These are phyloP conservation scores for Epinephelus coioides DNA, from an alignment of 2,797 vertebrate genomes.

Conservation along the genomic window DNA sequence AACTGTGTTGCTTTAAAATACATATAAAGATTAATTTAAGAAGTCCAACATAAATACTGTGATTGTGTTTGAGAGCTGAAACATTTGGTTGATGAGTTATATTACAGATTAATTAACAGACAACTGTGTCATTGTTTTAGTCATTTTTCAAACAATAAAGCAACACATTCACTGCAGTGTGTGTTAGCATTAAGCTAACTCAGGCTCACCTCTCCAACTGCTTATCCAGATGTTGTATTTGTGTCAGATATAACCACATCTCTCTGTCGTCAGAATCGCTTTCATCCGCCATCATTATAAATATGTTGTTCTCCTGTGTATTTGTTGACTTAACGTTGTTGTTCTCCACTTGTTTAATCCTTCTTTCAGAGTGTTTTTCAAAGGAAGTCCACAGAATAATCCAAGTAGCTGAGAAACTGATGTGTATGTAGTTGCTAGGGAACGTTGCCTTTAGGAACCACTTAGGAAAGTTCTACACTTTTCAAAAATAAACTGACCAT, in stretches of 20 bases:
- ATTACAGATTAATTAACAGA: too few relatives aligned
- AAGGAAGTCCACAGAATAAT: neutral
- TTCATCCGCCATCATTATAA: neutral
- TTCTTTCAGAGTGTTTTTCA: rapidly evolving
- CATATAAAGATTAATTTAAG: too few relatives aligned
- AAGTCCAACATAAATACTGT: too few relatives aligned
- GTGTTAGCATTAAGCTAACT: neutral
- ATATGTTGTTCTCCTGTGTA: too few relatives aligned
- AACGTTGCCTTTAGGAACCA: neutral
- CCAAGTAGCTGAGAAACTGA: neutral
- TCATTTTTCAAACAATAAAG: too few relatives aligned
- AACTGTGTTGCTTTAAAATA: too few relatives aligned
- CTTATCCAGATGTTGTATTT: slow-evolving; percentile 43
- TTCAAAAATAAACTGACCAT: neutral
- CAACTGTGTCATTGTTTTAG: too few relatives aligned
- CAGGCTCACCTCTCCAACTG: slow-evolving; percentile 31
- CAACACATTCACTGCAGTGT: too few relatives aligned
- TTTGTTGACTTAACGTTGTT: rapidly evolving
- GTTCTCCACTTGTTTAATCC: neutral
- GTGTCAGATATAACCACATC: slow-evolving; percentile 3
- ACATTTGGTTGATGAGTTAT: too few relatives aligned
- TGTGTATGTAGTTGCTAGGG: neutral
- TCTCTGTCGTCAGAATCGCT: neutral
- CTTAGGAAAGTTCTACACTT: neutral
- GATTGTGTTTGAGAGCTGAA: too few relatives aligned